Percentiles rank a stretch among this genome's conserved stretches.
Evolutionary conservation across 2,797 vertebrate species (phyloP).

Genomic region (Oophaga sylvatica): DNA sequence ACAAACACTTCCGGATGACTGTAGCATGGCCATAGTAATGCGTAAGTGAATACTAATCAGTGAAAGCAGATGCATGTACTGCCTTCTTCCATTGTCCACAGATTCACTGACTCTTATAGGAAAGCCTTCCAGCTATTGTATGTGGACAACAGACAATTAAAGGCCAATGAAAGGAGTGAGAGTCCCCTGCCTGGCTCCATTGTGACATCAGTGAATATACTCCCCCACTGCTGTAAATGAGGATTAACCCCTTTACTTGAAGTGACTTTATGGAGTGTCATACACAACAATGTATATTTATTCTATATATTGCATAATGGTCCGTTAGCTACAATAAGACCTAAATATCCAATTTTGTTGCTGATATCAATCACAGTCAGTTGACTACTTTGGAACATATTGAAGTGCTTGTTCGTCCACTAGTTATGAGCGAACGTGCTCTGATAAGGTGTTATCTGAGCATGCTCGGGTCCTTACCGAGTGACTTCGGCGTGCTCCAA

Average conservation of each 20-base stretch:
- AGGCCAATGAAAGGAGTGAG: slow-evolving; percentile 10
- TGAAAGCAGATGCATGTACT: slow-evolving; percentile 15
- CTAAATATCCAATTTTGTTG: background rate
- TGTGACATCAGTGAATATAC: slow-evolving; percentile 30
- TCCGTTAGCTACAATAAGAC: background rate
- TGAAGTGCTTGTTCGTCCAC: too few relatives aligned
- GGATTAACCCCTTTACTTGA: slow-evolving; percentile 3
- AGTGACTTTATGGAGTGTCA: background rate
- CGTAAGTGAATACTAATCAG: slow-evolving; percentile 11
- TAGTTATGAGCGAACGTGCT: too few relatives aligned
- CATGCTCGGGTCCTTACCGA: too few relatives aligned
- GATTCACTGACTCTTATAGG: slow-evolving; percentile 24
- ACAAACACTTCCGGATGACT: background rate
- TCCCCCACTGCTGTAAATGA: background rate
- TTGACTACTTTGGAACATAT: background rate
- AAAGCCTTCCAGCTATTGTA: slow-evolving; percentile 30
- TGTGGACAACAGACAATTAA: slow-evolving; percentile 13
- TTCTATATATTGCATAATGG: background rate
- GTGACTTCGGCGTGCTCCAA: too few relatives aligned
- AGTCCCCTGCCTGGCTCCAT: background rate
- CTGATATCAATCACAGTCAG: background rate
- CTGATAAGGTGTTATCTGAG: too few relatives aligned
- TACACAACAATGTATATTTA: background rate
- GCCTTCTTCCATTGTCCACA: slow-evolving; percentile 25
- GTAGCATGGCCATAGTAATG: background rate